Evolutionary conservation across 2,113 vertebrate species (phyloP).

Genomic region (Cephalopterus ornatus): DNA sequence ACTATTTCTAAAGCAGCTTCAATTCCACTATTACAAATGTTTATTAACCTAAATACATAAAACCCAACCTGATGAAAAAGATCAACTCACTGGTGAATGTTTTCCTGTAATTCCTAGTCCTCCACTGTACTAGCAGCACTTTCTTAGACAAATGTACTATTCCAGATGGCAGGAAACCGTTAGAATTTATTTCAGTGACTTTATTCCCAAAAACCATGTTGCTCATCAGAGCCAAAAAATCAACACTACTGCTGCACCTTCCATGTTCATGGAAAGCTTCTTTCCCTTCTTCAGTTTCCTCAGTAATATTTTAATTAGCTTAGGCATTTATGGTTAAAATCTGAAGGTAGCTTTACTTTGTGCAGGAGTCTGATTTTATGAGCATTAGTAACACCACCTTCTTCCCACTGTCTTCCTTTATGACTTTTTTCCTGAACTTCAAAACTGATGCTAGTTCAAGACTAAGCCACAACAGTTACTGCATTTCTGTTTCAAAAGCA

Average conservation of each 20-base stretch:
- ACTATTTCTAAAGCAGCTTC: not conserved
- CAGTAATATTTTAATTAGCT: not conserved
- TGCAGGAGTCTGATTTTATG: not conserved
- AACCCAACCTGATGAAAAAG: not conserved
- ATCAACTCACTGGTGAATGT: not conserved
- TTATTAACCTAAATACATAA: not conserved
- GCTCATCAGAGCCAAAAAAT: not conserved
- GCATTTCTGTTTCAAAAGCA: not conserved
- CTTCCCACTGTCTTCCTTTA: not conserved
- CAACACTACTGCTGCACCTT: not conserved
- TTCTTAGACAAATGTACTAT: not conserved
- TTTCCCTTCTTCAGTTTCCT: not conserved
- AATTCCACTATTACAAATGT: not conserved
- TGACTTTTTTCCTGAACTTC: not conserved
- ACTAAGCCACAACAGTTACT: not conserved
- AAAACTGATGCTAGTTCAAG: not conserved
- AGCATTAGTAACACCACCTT: not conserved
- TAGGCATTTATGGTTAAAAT: not conserved
- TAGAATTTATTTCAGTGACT: not conserved
- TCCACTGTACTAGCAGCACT: not conserved
- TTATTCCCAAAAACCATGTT: not conserved
- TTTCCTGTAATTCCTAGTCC: not conserved
- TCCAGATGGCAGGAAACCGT: not conserved
- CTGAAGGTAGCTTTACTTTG: not conserved
- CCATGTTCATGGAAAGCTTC: rapidly evolving